Base-by-base conservation (phyloP, 2,113 vertebrate species). In the Colistium nudipinnis region DNA sequence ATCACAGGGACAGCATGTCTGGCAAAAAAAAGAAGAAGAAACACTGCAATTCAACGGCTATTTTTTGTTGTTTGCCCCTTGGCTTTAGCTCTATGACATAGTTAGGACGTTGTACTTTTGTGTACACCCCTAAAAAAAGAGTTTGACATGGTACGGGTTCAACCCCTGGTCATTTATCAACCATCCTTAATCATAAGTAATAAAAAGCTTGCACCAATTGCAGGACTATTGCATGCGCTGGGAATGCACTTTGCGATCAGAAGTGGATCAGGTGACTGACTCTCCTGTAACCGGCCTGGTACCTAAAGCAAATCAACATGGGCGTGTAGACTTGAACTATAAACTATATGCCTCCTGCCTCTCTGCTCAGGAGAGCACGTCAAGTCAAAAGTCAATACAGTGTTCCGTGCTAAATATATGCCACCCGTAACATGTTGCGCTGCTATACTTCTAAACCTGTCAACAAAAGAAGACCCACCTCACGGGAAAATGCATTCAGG, bases 251-350 rank as follows among this genome's bases (percentile, higher is more conserved):
- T 48, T 52, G 22, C 68, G 76, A 69, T 85, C 67, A 61, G 47
- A 71, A 43, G 55, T 24, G 35, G 39, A 86, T 67, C 70, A 86
- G 78, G 68, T 84, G 65, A 82, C 48, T 53, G 47, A 28, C 16
- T 44, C 59, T 60, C 33, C 64, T 62, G 43, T 51, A 77, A 76
- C 36, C 47, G 45, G 19, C 17, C 38, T 41, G 33, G 45, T 89
- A 87, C 76, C 86, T 78, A 48, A 68, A 77, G 72, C 65, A 85
- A 85, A 83, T 81, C 25, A 79, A 68, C 69, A 62, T 78, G 67
- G 85, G 81, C 48, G 76, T 78, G 78, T 83, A 47, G 30, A 35
- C 28, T n/a, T 79, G 51, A 77, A 48, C 78, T 73, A 54, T 67
- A 70, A 77, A 48, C 78, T 73, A 54, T 67, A 70, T 56, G 49